A percentile compares a stretch with the other conserved stretches of the same genome.
Conservation (phyloP, 64 coral and sea anemone genomes). For the Catalaphyllia jardinei region DNA sequence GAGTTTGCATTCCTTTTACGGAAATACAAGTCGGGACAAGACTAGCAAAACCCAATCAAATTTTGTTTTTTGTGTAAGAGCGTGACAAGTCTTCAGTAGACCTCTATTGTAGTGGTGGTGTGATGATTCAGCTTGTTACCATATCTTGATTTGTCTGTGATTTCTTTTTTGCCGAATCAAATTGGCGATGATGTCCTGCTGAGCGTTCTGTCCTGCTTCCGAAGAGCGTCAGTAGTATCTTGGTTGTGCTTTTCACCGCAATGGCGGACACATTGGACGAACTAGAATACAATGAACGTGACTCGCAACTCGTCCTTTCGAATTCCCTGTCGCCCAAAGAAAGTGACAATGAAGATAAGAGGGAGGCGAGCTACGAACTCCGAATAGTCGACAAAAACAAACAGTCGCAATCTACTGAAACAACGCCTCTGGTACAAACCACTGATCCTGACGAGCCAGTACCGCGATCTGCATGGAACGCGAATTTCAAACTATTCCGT, state of each 20-base stretch:
- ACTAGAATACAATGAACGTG: constrained; percentile 7
- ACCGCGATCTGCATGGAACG: constrained; percentile 47
- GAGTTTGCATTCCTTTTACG: no score
- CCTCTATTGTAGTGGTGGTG: no score
- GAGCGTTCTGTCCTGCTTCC: neutral
- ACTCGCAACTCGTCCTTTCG: constrained; percentile 36
- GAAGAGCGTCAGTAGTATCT: neutral
- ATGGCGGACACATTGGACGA: constrained; percentile 2
- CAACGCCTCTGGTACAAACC: neutral
- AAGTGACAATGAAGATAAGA: constrained; percentile 13
- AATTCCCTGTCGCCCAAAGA: constrained; percentile 14
- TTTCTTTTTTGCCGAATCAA: neutral
- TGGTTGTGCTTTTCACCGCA: neutral
- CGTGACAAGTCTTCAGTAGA: no score
- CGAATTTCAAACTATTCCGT: constrained; percentile 70
- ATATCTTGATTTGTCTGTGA: neutral
- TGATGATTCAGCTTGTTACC: neutral
- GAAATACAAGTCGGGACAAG: no score
- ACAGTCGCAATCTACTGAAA: neutral
- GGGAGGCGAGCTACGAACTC: neutral
- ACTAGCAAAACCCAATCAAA: no score
- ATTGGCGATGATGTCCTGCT: neutral
- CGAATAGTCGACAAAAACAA: neutral
- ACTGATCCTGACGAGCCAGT: neutral
- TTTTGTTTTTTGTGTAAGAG: no score